Base-by-base conservation (phyloP, 2,888 invertebrate genomes). In the Polyommatus iphigenia region DNA sequence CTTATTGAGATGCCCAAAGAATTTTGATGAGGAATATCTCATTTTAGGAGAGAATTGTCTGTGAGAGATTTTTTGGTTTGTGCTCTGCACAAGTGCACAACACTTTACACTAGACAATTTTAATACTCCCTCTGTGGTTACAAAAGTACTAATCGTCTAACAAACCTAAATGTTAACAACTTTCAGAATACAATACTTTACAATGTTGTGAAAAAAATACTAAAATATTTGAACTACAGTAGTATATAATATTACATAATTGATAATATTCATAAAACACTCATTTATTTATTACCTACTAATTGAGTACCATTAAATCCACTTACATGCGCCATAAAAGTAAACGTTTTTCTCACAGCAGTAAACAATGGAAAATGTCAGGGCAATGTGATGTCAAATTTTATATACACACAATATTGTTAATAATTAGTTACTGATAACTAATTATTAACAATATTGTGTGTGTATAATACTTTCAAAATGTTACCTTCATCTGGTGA, bases 331-430 rank as follows among this genome's bases (percentile, higher is more conserved):
- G 29, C 29, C 10, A 67, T 29, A 67, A 67, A 67, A 67, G 29
- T 67, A 67, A 67, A 67, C 29, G 67, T 15, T 67, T 67, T 67
- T 67, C 67, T 67, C 67, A 67, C 67, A 67, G 67, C 67, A 67
- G 67, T 67, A 67, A 67, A 67, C 67, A 67, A 67, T 67, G 7
- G 67, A 0, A 67, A 67, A 67, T 67, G 67, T 32, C 67, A 67
- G 67, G 67, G 67, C 3, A 32, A 67, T 1, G 67, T 32, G 29
- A 18, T 67, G 29, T 67, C 13, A 67, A 24, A 24, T 62, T 67
- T 67, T 67, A 29, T 29, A 67, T 67, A 13, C 18, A 4, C 54
- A 18, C 18, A 54, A 54, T 54, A 54, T 54, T 54, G 18, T 54
- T 54, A 54, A 50, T 50, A 18, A 18, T 54, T 54, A 54, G 54